phyloP scores from a whole-genome alignment of 30 jellyfish, hydroid and myxozoan genomes.

The Phacellophora camtschatica region DNA sequence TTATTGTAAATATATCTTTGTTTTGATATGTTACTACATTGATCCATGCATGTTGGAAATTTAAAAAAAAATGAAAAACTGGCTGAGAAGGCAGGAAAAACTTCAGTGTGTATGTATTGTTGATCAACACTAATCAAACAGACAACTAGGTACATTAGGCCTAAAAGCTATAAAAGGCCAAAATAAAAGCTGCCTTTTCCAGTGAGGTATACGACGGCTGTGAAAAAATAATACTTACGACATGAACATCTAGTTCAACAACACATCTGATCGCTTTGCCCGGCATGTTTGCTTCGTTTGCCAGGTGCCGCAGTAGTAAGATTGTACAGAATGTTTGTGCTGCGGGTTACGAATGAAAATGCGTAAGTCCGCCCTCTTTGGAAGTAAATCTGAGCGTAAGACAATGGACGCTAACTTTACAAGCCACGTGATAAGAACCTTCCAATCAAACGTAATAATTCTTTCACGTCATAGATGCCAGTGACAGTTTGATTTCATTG shows the following conservation, averaged over 20 bases:
- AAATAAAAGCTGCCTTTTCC: too few species aligned
- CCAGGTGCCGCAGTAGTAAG: background rate
- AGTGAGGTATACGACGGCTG: too few species aligned
- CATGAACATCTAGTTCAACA: slow-evolving; percentile 90
- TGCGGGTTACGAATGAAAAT: background rate
- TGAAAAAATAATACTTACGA: slow-evolving; percentile 73
- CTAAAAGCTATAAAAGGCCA: background rate
- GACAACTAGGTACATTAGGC: too few species aligned
- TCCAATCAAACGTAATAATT: slow-evolving; percentile 31
- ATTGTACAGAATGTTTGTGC: background rate
- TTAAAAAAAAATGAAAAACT: too few species aligned
- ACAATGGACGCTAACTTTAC: slow-evolving; percentile 43
- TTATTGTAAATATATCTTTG: too few species aligned
- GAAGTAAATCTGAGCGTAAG: slow-evolving; percentile 17
- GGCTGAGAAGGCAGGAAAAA: too few species aligned
- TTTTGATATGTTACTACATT: too few species aligned
- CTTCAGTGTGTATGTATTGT: too few species aligned
- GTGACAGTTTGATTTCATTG: too few species aligned
- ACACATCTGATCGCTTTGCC: slow-evolving; percentile 96
- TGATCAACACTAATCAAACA: too few species aligned
- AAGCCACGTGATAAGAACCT: slow-evolving; percentile 1
- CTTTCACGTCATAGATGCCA: too few species aligned
- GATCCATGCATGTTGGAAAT: too few species aligned
- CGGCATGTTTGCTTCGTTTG: slow-evolving; percentile 69
- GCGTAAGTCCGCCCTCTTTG: slow-evolving; percentile 53